Evolutionary conservation across 2,797 vertebrate genomes (phyloP), one percentile per base, ranked within the genome.

Genomic region (Peromyscus nudipes): DNA sequence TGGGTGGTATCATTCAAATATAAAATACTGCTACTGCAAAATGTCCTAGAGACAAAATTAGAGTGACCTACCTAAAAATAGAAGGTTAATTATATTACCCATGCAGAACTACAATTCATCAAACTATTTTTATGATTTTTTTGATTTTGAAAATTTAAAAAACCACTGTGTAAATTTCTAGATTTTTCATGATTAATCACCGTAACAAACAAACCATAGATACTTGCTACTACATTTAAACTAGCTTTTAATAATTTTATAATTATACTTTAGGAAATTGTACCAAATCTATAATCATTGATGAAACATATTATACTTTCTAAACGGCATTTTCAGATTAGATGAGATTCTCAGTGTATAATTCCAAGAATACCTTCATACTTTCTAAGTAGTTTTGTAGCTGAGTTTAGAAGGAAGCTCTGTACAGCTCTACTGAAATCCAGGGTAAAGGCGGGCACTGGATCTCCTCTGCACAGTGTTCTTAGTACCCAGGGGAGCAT

Each of bases 241-340:
- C 40, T 62, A 4, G 27, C 29, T 96, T 89, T 94, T 64, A 86
- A 93, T 88, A 80, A 94, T 91, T 91, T 29, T 31, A 84, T 64
- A 94, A 96, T 89, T 94, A 88, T 37, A 73, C 14, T 64, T 92
- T 1, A 93, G n/a, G 90, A 96, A 87, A 73, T 52, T 69, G 67
- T 85, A 93, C n/a, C 52, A 90, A 95, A 94, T 92, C 69, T 82
- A 25, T 81, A 89, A 93, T 77, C 95, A 96, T 40, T 92, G 93
- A 96, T 57, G 27, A 88, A 96, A 34, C n/a, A 40, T 88, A 93
- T 82, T 81, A 86, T 25, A 76, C 29, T 92, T 97, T 96, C 82
- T 90, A 12, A 95, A 94, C 49, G 83, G 79, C 75, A 84, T 87
- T 96, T 97, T 92, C 65, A 87, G 89, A 49, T 91, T 96, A 93